Evolutionary conservation across 92 coral and sea anemone genomes (phyloP).

Genomic region (Parazoanthus swiftii): DNA sequence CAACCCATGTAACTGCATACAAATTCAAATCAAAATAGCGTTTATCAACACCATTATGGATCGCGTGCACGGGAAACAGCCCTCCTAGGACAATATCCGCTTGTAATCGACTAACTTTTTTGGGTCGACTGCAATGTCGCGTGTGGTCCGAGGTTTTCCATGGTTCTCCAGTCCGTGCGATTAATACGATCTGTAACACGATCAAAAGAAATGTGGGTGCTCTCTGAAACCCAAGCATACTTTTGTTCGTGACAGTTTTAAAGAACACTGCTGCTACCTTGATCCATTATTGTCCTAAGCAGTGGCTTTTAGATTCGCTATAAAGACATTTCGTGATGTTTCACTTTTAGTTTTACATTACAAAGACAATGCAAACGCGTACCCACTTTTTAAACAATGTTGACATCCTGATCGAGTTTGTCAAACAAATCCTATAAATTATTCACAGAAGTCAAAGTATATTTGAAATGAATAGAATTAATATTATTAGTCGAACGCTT

Average conservation of each 20-base stretch:
- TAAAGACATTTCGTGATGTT: constrained; percentile 12
- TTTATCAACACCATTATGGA: constrained; percentile 33
- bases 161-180: background rate
- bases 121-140: constrained; percentile 57
- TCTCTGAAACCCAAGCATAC: background rate
- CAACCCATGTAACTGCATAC: constrained; percentile 87
- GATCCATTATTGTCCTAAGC: background rate
- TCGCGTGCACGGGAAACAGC: constrained; percentile 82
- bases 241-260: background rate
- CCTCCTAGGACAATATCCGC: constrained; percentile 84
- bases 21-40: constrained; percentile 61
- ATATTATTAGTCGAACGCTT: background rate
- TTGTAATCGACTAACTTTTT: constrained; percentile 35
- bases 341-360: constrained; percentile 5
- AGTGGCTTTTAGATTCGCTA: background rate
- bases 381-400: constrained; percentile 1
- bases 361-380: constrained; percentile 1
- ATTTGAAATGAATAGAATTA: background rate
- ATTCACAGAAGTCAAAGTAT: background rate
- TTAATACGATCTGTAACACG: background rate
- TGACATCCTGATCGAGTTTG: constrained; percentile 15
- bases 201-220: background rate
- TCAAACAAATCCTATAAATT: constrained; percentile 30
- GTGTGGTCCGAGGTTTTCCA: background rate
- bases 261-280: background rate